Evolutionary conservation across 2,113 vertebrate genomes (phyloP).

Genomic region (Puffinus mauretanicus): DNA sequence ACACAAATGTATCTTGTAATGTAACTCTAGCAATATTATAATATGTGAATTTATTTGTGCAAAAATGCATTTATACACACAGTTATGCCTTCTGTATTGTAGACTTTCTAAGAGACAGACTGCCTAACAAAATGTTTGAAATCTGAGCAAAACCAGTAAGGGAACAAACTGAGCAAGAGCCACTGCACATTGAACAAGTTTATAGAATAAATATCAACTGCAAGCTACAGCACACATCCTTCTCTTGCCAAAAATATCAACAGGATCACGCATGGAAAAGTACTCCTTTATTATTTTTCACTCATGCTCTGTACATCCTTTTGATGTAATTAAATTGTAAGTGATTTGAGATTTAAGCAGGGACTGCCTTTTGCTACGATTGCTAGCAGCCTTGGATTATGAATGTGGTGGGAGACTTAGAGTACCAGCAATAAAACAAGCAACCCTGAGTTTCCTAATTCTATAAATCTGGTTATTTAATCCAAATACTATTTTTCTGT

Average conservation of each 20-base stretch:
- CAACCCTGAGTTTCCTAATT: neutral
- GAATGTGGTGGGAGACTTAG: neutral
- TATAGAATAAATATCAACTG: neutral
- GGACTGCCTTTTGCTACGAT: neutral
- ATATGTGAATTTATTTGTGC: neutral
- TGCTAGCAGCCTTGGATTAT: neutral
- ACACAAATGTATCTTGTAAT: neutral
- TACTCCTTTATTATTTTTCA: neutral
- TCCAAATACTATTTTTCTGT: neutral
- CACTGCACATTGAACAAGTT: neutral
- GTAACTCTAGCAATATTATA: neutral
- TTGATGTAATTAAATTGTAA: neutral
- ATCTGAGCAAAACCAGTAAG: neutral
- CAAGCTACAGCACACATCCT: neutral
- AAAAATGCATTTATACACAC: neutral
- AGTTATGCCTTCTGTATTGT: neutral
- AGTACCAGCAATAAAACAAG: neutral
- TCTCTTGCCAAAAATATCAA: neutral
- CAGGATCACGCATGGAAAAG: neutral
- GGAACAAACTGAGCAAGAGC: neutral
- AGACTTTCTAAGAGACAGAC: neutral
- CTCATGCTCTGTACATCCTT: neutral
- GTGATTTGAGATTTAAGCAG: neutral
- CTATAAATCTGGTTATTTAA: neutral
- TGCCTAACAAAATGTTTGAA: neutral